Conservation (phyloP, 2,113 vertebrate species). For the Neodon shergylaensis region DNA sequence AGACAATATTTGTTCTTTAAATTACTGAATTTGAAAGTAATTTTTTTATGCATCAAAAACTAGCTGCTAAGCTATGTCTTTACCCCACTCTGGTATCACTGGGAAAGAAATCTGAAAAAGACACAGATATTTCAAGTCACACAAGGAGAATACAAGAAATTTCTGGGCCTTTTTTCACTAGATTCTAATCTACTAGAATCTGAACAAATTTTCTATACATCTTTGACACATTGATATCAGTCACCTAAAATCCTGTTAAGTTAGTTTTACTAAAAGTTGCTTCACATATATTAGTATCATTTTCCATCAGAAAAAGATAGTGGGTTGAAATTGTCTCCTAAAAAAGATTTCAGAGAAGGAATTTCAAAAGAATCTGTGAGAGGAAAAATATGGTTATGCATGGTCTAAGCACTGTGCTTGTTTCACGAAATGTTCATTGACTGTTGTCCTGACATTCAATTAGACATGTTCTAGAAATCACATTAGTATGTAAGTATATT, state of each 20-base stretch:
- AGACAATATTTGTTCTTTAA: neutral
- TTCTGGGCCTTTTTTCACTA: neutral
- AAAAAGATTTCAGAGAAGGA: neutral
- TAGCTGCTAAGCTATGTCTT: neutral
- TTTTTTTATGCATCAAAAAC: neutral
- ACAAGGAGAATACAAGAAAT: neutral
- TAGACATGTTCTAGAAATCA: neutral
- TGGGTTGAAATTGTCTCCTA: neutral
- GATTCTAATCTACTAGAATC: neutral
- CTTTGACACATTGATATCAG: neutral
- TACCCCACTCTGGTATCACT: neutral
- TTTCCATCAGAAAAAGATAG: neutral
- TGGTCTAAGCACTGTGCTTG: neutral
- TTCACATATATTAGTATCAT: neutral
- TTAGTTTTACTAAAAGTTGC: slow-evolving; percentile 10
- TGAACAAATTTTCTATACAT: neutral
- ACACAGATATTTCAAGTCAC: neutral
- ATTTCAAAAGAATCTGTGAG: neutral
- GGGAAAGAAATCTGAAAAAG: neutral
- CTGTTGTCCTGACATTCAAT: neutral
- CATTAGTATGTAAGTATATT: neutral
- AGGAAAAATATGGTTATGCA: neutral
- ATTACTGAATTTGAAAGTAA: neutral
- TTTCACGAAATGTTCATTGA: neutral
- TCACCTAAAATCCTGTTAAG: neutral